These are phyloP conservation scores for Didymodactylos carnosus DNA, from an alignment of 2,888 invertebrate species.

Conservation along the genomic window DNA sequence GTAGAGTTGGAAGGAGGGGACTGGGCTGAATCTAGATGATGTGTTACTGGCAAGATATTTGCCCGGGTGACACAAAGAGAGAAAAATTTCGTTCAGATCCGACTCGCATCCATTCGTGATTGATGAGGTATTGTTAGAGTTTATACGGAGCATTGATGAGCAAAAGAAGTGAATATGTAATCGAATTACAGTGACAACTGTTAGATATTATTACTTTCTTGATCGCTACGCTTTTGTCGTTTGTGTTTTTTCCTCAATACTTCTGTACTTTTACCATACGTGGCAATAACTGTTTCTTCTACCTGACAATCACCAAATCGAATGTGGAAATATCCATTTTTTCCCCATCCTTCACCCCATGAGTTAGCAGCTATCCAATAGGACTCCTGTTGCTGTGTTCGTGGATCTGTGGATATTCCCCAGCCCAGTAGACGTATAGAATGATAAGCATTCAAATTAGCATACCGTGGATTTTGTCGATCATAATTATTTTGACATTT, in stretches of 20 bases:
- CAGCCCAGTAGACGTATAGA: slow-evolving; percentile 13
- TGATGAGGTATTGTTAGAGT: too few relatives aligned
- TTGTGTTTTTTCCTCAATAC: not conserved
- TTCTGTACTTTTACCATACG: not conserved
- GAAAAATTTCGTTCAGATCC: too few relatives aligned
- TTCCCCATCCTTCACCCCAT: slow-evolving; percentile 14
- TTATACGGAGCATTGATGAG: too few relatives aligned
- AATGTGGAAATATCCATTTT: not conserved
- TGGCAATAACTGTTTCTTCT: not conserved
- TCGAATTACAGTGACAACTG: too few relatives aligned
- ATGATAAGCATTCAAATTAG: slow-evolving; percentile 1
- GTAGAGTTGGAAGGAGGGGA: too few relatives aligned
- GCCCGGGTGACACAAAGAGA: too few relatives aligned
- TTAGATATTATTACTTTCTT: too few relatives aligned
- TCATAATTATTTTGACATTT: not conserved
- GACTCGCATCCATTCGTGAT: too few relatives aligned
- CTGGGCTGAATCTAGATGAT: too few relatives aligned
- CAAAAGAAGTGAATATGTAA: too few relatives aligned
- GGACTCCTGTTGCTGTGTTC: not conserved
- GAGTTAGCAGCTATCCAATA: slow-evolving; percentile 12
- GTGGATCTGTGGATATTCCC: not conserved
- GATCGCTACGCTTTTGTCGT: too few relatives aligned
- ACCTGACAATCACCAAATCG: not conserved
- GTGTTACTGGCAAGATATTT: too few relatives aligned
- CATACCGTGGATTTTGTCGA: not conserved